Evolutionary conservation across 2,797 vertebrate genomes (phyloP).

Genomic region (Cygnus olor): DNA sequence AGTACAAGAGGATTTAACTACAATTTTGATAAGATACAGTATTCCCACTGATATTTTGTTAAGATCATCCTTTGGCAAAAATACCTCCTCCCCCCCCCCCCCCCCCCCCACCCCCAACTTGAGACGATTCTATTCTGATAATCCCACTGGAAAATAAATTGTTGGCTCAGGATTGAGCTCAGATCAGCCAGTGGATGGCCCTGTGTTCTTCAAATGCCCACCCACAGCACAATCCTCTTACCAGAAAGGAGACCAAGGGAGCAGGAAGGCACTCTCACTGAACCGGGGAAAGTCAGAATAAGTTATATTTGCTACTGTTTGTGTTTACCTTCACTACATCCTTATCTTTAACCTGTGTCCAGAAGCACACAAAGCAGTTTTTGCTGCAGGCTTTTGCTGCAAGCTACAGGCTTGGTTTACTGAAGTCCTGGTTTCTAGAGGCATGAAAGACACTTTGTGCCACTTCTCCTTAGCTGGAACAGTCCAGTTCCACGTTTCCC

Average conservation of each 20-base stretch:
- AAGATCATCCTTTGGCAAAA: background rate
- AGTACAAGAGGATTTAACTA: background rate
- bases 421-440: background rate
- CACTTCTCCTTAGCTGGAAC: background rate
- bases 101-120: background rate
- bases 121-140: background rate
- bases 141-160: background rate
- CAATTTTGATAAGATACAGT: background rate
- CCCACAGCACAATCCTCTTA: accelerated
- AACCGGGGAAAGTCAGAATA: background rate
- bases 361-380: background rate
- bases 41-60: background rate
- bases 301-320: background rate
- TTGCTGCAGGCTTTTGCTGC: background rate
- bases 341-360: background rate
- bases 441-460: background rate
- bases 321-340: background rate
- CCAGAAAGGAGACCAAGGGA: background rate
- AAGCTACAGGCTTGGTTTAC: background rate
- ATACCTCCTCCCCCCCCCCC: background rate
- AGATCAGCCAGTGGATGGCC: background rate
- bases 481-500: too few relatives aligned
- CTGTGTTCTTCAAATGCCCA: background rate
- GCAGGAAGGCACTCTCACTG: background rate
- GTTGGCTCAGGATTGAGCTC: background rate